These are phyloP conservation scores for Rotaria socialis DNA, from an alignment of 2,888 invertebrate genomes.

Conservation along the genomic window DNA sequence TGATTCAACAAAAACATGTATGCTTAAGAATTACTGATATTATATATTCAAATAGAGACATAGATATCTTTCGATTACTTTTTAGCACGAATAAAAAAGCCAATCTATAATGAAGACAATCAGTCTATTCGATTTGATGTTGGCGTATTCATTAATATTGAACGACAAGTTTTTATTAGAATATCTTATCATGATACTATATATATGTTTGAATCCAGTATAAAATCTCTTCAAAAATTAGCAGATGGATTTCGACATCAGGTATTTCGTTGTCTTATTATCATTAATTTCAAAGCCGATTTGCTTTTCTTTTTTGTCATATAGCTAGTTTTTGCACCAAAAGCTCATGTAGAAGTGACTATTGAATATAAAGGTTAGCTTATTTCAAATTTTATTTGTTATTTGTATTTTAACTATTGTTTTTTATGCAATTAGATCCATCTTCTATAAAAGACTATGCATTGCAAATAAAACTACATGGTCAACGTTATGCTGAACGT, in stretches of 20 bases:
- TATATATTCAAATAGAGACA: no score
- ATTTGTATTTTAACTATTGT: not conserved
- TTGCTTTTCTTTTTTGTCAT: no score
- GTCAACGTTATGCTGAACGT: not conserved
- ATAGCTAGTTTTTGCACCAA: not conserved
- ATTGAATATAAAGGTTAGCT: not conserved
- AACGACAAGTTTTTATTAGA: not conserved
- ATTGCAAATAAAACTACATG: not conserved
- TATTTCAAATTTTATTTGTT: not conserved
- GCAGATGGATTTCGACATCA: not conserved
- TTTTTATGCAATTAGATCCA: not conserved
- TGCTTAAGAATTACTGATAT: not conserved
- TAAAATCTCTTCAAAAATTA: not conserved
- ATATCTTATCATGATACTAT: not conserved
- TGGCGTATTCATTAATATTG: not conserved
- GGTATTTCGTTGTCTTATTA: not conserved
- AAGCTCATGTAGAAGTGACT: not conserved
- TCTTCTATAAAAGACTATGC: not conserved
- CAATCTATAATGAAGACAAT: not conserved
- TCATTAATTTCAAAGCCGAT: no score
- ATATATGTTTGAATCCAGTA: not conserved
- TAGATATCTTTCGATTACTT: not conserved
- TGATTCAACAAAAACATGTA: not conserved
- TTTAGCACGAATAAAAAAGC: not conserved
- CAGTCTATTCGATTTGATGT: not conserved